phyloP scores from a whole-genome alignment of 2,113 vertebrate genomes.

The Trogon surrucura region DNA sequence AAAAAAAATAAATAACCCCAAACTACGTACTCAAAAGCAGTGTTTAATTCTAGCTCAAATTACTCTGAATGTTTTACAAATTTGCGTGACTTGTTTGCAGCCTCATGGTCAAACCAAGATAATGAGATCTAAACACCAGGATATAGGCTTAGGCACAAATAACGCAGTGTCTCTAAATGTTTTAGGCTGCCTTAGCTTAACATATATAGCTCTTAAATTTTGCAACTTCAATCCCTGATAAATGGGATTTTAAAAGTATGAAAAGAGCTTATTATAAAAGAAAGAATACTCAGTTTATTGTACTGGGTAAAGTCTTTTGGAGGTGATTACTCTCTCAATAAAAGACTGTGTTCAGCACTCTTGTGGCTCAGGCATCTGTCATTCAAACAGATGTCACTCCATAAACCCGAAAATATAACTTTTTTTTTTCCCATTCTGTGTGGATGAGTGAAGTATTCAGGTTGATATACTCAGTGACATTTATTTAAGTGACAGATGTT shows the following conservation, averaged over 20 bases:
- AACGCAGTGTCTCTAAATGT: not conserved
- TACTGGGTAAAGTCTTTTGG: slow-evolving; percentile 19
- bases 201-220: not conserved
- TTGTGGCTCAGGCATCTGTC: slow-evolving; percentile 39
- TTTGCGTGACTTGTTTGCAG: slow-evolving; percentile 1
- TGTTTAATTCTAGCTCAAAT: slow-evolving; percentile 19
- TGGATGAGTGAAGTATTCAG: not conserved
- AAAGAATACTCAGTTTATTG: not conserved
- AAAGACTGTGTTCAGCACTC: slow-evolving; percentile 2
- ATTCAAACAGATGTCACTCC: slow-evolving; percentile 51
- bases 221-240: not conserved
- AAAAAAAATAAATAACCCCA: not conserved
- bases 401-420: not conserved
- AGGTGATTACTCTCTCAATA: not conserved
- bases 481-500: slow-evolving; percentile 61
- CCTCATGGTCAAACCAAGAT: not conserved
- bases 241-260: slow-evolving; percentile 10
- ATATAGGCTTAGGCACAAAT: slow-evolving; percentile 14
- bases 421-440: not conserved
- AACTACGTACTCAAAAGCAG: not conserved
- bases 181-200: not conserved
- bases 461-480: not conserved
- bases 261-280: not conserved
- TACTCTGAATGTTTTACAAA: not conserved
- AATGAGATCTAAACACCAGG: slow-evolving; percentile 1